phyloP scores from a whole-genome alignment of 2,888 invertebrate species.

The Rotaria magnacalcarata region DNA sequence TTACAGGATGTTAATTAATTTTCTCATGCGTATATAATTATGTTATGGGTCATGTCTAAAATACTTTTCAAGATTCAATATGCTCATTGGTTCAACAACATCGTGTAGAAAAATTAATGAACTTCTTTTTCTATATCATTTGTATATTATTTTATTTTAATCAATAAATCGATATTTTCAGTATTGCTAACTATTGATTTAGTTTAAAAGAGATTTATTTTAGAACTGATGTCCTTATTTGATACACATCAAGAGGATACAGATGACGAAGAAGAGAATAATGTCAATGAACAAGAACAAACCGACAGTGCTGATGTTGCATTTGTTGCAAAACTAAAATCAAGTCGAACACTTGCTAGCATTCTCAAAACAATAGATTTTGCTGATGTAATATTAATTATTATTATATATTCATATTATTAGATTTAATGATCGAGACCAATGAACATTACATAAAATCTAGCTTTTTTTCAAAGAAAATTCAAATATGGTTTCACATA shows the following conservation, averaged over 20 bases:
- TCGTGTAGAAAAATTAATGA: no score
- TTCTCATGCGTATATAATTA: no score
- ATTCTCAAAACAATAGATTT: slow-evolving; percentile 19
- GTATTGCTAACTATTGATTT: not conserved
- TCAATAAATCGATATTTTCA: not conserved
- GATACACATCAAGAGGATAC: slow-evolving; percentile 9
- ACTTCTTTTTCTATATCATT: no score
- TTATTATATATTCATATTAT: not conserved
- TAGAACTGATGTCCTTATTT: not conserved
- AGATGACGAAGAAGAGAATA: not conserved
- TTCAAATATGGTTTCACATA: no score
- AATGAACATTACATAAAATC: no score
- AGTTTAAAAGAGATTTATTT: no score
- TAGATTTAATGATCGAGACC: not conserved
- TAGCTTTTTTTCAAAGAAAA: no score
- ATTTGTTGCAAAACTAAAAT: slow-evolving; percentile 21
- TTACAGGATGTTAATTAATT: no score
- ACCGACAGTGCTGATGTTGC: not conserved
- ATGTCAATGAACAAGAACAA: not conserved
- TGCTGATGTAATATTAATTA: not conserved
- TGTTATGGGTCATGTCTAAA: no score
- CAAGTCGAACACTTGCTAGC: slow-evolving; percentile 18
- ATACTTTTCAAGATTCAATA: no score
- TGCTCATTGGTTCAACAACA: no score
- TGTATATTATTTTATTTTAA: not conserved